Percentiles rank a stretch among this genome's conserved stretches.
Conservation (phyloP, 2,888 invertebrate genomes). For the Mesorhabditis sp. region DNA sequence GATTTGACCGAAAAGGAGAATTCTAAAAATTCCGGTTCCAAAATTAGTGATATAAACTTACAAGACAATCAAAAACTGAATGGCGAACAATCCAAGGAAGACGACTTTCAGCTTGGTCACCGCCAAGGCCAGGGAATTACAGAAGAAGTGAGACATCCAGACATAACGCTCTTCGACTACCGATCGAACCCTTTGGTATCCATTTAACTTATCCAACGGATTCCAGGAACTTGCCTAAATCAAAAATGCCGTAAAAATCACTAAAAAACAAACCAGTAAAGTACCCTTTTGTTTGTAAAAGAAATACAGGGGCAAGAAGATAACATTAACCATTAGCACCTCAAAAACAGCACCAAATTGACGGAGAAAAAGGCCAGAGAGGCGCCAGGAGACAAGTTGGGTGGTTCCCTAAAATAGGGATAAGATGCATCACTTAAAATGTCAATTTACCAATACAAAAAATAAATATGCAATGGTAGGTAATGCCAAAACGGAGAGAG, state of each 20-base stretch:
- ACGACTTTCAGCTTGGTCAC: conserved; percentile 1
- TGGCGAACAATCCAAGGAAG: neutral
- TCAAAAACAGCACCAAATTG: neutral
- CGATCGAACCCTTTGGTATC: neutral
- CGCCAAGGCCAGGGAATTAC: neutral
- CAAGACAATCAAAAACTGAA: neutral
- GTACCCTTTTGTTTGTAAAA: neutral
- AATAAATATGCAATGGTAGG: neutral
- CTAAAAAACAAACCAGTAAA: neutral
- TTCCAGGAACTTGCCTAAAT: neutral
- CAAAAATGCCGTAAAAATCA: neutral
- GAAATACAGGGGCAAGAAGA: neutral
- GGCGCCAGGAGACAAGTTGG: neutral
- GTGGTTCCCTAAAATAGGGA: no score
- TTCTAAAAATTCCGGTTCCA: neutral
- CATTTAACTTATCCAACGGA: neutral
- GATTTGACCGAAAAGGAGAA: neutral
- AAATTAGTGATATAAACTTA: neutral
- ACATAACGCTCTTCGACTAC: neutral
- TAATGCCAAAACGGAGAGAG: neutral
- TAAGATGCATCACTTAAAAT: no score
- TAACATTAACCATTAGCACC: neutral
- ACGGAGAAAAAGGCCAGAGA: conserved; percentile 4
- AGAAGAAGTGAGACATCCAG: neutral
- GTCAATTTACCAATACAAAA: neutral